Base-by-base conservation (phyloP, 2,888 invertebrate genomes). In the Mimumesa dahlbomi region DNA sequence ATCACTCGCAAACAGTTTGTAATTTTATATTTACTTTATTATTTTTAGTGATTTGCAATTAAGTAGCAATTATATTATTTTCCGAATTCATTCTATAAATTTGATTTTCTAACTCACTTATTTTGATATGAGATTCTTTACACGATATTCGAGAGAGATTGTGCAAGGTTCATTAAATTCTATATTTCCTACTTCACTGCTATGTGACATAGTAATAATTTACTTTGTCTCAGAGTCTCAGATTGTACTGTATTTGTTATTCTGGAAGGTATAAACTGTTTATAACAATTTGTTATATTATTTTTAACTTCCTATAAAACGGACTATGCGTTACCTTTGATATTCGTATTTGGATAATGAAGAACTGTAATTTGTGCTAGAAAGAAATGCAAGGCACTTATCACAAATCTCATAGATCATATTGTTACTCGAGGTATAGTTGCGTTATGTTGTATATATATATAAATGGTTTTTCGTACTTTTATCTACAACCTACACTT, bases 321-420 rank as follows among this genome's bases (percentile, higher is more conserved):
- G 14, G 42, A 29, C 38, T 50, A 49, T 58, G 34, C 11, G 43
- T 59, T 36, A 72, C 58, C 52, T 75, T 75, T 53, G 48, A 66
- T 75, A 58, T 45, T 48, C 52, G 40, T 45, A 61, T 34, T 53
- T 49, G 25, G 48, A 36, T 59, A 64, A 40, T 63, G 31, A 19
- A 48, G 42, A 49, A n/a, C 6, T 50, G 49, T 61, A 57, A 61
- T 46, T 69, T 53, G 40, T 57, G 67, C 42, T 64, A 71, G 65
- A 34, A 66, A 74, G n/a, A 66, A 72, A 69, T 77, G 65, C 72
- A 82, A 82, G 82, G 82, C 82, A 82, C 82, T 82, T 75, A 68
- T 58, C 42, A 71, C 34, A 38, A 54, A 61, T 66, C 38, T 66
- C 52, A 49, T 58, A 49, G 38, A 50, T 56, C 16, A 50, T 34